phyloP scores from a whole-genome alignment of 2,113 vertebrate species.

The Murina feae region DNA sequence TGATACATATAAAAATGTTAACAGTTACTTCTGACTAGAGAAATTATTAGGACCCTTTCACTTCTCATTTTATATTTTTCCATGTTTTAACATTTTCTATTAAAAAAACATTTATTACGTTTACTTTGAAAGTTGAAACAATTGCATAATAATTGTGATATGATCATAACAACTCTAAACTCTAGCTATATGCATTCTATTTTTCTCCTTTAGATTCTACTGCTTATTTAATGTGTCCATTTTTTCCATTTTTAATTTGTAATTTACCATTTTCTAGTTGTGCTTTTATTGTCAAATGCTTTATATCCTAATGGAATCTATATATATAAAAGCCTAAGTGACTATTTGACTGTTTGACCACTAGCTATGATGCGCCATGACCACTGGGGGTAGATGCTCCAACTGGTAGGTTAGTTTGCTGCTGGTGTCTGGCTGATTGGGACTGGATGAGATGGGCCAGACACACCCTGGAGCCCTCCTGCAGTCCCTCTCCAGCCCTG shows the following conservation, averaged over 20 bases:
- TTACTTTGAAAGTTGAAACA: background rate
- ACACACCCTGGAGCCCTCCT: too few species aligned
- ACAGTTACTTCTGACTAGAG: background rate
- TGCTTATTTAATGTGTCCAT: constrained; percentile 5
- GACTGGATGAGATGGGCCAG: too few species aligned
- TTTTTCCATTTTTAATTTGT: background rate
- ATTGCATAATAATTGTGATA: background rate
- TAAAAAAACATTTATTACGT: background rate
- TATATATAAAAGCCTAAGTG: too few species aligned
- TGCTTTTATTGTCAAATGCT: background rate
- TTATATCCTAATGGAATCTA: background rate
- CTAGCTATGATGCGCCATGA: too few species aligned
- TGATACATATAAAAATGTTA: background rate
- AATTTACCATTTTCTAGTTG: background rate
- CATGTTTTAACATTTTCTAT: background rate
- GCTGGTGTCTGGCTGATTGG: too few species aligned
- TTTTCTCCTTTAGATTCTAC: background rate
- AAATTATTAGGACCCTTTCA: background rate
- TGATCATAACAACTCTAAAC: background rate
- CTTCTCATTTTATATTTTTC: background rate
- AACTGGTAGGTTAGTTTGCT: too few species aligned
- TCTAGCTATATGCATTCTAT: background rate
- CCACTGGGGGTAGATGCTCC: too few species aligned
- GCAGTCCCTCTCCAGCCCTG: too few species aligned
- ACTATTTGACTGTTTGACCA: too few species aligned